Evolutionary conservation across 2,888 invertebrate genomes (phyloP).

Genomic region (Chesias legatella): DNA sequence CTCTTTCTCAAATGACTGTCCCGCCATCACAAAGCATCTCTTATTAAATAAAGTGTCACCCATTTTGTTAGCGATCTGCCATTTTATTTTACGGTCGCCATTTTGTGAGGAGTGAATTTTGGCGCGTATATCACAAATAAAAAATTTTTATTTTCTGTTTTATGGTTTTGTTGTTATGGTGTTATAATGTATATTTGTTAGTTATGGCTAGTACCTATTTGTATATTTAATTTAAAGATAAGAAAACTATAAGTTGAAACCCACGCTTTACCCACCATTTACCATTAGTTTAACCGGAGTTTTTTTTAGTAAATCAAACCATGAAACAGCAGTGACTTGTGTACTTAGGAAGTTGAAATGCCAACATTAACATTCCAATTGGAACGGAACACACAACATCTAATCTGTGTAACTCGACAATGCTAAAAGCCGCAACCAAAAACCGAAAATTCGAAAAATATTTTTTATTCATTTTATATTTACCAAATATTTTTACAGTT

Average conservation of each 20-base stretch:
- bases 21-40: constrained; percentile 23
- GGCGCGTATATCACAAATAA: constrained; percentile 36
- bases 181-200: neutral
- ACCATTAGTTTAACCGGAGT: too few species aligned
- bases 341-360: neutral
- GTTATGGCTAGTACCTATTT: too few species aligned
- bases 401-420: constrained; percentile 12
- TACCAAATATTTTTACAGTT: neutral
- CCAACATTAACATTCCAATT: constrained; percentile 6
- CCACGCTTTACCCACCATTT: too few species aligned
- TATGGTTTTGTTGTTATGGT: constrained; percentile 13
- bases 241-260: too few species aligned
- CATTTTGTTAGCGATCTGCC: constrained; percentile 33
- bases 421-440: constrained; percentile 12
- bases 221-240: too few species aligned
- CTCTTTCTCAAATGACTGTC: constrained; percentile 26
- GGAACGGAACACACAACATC: constrained; percentile 10
- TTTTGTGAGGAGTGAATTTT: constrained; percentile 39
- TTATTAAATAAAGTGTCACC: constrained; percentile 35
- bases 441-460: constrained; percentile 8
- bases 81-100: constrained; percentile 45
- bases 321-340: too few species aligned
- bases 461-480: constrained; percentile 9
- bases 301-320: too few species aligned
- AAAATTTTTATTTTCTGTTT: constrained; percentile 15